A percentile compares a stretch with the other conserved stretches of the same genome.
Conservation (phyloP, 2,888 invertebrate species). For the Polymixis lichenea region DNA sequence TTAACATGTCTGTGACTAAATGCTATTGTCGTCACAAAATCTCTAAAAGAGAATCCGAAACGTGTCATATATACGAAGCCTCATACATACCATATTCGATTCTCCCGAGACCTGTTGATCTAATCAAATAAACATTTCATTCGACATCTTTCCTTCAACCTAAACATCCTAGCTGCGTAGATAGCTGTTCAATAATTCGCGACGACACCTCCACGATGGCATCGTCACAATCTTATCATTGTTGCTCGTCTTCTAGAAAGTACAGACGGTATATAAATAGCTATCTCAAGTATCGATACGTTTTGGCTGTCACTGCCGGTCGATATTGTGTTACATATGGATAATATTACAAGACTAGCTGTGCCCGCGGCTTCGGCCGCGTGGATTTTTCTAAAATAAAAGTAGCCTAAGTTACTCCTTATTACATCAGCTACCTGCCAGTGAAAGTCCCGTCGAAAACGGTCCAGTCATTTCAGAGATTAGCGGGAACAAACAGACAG, state of each 20-base stretch:
- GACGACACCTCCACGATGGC: neutral
- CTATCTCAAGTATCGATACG: slow-evolving; percentile 23
- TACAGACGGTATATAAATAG: slow-evolving; percentile 20
- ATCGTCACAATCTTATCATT: slow-evolving; percentile 20
- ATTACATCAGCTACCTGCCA: too few species aligned
- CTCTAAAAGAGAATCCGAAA: slow-evolving; percentile 4
- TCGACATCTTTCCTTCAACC: slow-evolving; percentile 15
- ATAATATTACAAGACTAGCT: slow-evolving; percentile 40
- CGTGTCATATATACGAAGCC: slow-evolving; percentile 5
- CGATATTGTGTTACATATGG: slow-evolving; percentile 2
- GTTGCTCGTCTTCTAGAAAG: slow-evolving; percentile 22
- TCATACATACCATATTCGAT: slow-evolving; percentile 19
- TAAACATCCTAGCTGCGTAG: slow-evolving; percentile 17
- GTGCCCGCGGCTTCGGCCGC: too few species aligned
- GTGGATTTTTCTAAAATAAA: too few species aligned
- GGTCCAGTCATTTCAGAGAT: too few species aligned
- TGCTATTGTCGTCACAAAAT: neutral
- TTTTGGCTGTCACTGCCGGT: neutral
- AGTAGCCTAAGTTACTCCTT: too few species aligned
- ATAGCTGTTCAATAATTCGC: slow-evolving; percentile 33
- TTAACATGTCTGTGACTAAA: too few species aligned
- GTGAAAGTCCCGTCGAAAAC: too few species aligned
- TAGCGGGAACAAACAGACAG: too few species aligned
- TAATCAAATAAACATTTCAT: slow-evolving; percentile 39
- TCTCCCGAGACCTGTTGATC: slow-evolving; percentile 40